Evolutionary conservation across 2,113 vertebrate genomes (phyloP).

Genomic region (Gallinago jamesoni): DNA sequence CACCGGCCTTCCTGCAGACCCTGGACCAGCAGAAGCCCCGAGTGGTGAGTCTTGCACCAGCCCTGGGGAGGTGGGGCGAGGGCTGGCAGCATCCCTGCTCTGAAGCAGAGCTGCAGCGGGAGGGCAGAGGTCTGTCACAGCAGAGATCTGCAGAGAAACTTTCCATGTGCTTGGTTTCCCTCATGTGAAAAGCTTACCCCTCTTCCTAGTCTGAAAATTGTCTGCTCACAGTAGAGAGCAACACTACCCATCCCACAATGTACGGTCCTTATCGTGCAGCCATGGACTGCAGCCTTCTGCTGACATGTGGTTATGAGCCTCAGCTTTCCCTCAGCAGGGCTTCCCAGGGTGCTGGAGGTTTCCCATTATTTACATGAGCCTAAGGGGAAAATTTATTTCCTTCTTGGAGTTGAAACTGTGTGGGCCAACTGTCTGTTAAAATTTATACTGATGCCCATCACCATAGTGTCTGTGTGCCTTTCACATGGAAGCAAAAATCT

Average conservation of each 20-base stretch:
- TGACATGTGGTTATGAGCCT: not conserved
- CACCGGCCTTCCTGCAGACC: conserved; percentile 84
- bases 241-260: not conserved
- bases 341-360: not conserved
- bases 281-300: not conserved
- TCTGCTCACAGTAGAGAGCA: accelerated
- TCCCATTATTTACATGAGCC: conserved; percentile 16
- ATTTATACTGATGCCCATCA: not conserved
- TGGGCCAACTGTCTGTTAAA: conserved; percentile 2
- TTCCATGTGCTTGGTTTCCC: not conserved
- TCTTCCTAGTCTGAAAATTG: not conserved
- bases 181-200: not conserved
- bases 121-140: not conserved
- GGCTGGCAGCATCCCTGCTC: accelerated
- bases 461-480: not conserved
- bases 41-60: conserved; percentile 83
- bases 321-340: not conserved
- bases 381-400: conserved; percentile 9
- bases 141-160: not conserved
- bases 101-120: accelerated
- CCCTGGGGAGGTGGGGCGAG: not conserved
- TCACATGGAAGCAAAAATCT: not conserved
- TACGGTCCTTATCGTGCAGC: not conserved
- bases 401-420: not conserved
- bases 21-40: conserved; percentile 85